Evolutionary conservation across 2,888 invertebrate genomes (phyloP).

Genomic region (Trachelus iudaicus): DNA sequence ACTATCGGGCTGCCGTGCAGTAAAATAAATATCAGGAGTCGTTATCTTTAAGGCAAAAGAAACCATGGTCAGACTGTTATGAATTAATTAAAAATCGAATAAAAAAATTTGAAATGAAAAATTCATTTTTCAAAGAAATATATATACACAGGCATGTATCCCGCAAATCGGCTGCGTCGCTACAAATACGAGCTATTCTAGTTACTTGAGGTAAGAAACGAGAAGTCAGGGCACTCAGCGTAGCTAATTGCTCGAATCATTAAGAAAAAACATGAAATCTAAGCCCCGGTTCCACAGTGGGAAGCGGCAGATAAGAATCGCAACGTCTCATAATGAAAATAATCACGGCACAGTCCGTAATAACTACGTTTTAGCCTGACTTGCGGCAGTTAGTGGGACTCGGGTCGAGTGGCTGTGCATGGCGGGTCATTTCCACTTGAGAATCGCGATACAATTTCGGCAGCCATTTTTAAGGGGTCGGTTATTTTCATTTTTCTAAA

Average conservation of each 20-base stretch:
- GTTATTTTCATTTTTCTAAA: background rate
- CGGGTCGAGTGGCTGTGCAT: conserved; percentile 23
- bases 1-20: background rate
- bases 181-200: background rate
- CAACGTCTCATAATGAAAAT: conserved; percentile 61
- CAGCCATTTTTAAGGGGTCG: background rate
- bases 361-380: conserved; percentile 38
- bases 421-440: conserved; percentile 19
- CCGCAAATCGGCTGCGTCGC: background rate
- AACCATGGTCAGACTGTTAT: background rate
- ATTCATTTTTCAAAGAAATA: background rate
- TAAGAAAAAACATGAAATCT: conserved; percentile 66
- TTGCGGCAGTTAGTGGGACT: conserved; percentile 29
- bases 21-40: background rate
- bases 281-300: conserved; percentile 53
- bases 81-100: background rate
- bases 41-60: background rate
- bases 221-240: conserved; percentile 64
- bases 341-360: conserved; percentile 57
- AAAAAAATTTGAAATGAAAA: background rate
- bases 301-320: conserved; percentile 59
- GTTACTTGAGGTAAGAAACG: conserved; percentile 37
- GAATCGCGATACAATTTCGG: background rate
- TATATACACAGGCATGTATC: background rate
- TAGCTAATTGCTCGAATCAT: conserved; percentile 66